Evolutionary conservation across 2,888 invertebrate genomes (phyloP), one percentile per base, ranked within the genome.

Genomic region (Ophion obscuratus): DNA sequence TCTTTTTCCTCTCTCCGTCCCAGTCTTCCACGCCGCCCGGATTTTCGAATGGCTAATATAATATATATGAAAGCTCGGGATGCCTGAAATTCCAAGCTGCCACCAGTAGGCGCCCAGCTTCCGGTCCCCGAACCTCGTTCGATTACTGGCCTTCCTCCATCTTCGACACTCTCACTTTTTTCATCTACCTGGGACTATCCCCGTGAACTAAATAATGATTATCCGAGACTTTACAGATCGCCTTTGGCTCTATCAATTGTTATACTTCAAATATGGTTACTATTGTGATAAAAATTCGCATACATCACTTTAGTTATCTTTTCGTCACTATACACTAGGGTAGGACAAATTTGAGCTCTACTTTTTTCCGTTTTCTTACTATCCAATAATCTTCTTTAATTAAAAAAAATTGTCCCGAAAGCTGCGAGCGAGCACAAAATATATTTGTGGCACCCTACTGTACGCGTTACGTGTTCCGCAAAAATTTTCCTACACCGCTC

Each of bases 91-190:
- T 71, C 71, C 70, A 47, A 36, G 62, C 71, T 70, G 64, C 53
- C 53, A 78, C 40, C 9, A 9, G 71, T 36, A 53, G 27, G 14
- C 64, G 36, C 44, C n/a, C 27, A 40, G 57, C 40, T 61, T 47
- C n/a, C 61, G 61, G 57, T 47, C 47, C 1, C 47, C 1, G 14
- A n/a, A 47, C 17, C 36, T 20, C 17, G 53, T n/a, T 64, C 70
- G 71, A 79, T 79, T 79, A 71, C 71, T 75, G 75, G 75, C 64
- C 47, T 47, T 74, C 44, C 17, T 53, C 53, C 53, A 14, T 53
- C 17, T 3, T 14, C 1, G n/a, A 57, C 10, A n/a, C n/a, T n/a
- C 57, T 57, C 17, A 57, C 14, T 57, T 14, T 57, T n/a, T 3
- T n/a, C 1, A 57, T 17, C 57, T 14, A 14, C 5, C 10, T 11